Base-by-base conservation (phyloP, 2,888 invertebrate genomes). In the Zhuqinia jingwanae region DNA sequence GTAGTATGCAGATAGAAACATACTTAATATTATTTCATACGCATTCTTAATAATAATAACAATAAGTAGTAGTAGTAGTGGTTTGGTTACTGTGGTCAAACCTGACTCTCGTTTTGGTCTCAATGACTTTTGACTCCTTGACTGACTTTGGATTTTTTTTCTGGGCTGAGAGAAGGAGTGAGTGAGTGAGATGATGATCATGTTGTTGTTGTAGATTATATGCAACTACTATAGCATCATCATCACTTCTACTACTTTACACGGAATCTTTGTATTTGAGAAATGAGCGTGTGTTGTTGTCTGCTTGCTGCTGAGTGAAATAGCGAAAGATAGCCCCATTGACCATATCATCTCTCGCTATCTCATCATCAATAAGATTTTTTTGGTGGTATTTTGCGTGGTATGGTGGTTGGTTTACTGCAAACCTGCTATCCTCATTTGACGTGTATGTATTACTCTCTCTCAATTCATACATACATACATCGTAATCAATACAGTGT, bases 121-220 rank as follows among this genome's bases (percentile, higher is more conserved):
- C 79, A 80, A 80, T 85, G 85, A 85, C 85, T 85, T 85, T 85
- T 85, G 85, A 85, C 85, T 85, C 85, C 85, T 68, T 85, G 85
- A 85, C 85, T 85, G 85, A 85, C 79, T 85, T 80, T 30, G 75
- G 56, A 50, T 85, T 85, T 82, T 36, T n/a, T 85, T 85, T 79
- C 73, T 78, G 70, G 81, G 81, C 58, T 68, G 79, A 13, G 17
- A 75, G 75, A 75, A 53, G 75, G 53, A 47, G 73, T 53, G 53
- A 73, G 36, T n/a, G 47, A 73, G 36, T n/a, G 10, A 30, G 58
- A 63, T 80, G 80, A 53, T 80, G 80, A 68, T 30, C 50, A 36
- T 58, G 58, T 75, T 50, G 75, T 53, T 73, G 58, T 75, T 30
- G 75, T 53, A 75, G 75, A 75, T 36, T 36, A 36, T 30, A 53